Conservation (phyloP, 2,113 vertebrate genomes). For the Amblyornis subalaris region DNA sequence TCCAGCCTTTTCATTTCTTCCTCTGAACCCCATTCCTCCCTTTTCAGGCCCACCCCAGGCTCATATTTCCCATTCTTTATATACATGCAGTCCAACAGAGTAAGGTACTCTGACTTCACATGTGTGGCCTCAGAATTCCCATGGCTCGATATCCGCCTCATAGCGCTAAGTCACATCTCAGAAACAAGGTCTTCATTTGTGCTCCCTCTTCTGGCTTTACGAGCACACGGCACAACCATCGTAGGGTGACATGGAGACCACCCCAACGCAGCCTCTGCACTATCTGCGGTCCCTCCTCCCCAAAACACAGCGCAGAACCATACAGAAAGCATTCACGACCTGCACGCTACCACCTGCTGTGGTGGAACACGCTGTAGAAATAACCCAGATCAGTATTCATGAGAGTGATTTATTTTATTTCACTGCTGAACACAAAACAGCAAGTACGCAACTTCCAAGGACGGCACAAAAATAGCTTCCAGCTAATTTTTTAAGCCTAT, state of each 20-base stretch:
- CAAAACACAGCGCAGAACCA: background rate
- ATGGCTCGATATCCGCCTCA: background rate
- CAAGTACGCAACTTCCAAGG: background rate
- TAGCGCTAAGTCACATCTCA: background rate
- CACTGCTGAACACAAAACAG: background rate
- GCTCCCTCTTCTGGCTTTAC: constrained; percentile 34
- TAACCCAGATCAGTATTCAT: background rate
- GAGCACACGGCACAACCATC: background rate
- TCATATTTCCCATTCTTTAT: background rate
- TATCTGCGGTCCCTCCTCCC: accelerated
- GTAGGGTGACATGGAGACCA: background rate
- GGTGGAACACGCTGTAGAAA: background rate
- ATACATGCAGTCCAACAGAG: accelerated
- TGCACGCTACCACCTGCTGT: background rate
- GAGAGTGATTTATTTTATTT: background rate
- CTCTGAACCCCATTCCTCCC: background rate
- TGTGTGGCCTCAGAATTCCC: background rate
- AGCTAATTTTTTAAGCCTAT: constrained; percentile 24
- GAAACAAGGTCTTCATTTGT: background rate
- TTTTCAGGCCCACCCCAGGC: background rate
- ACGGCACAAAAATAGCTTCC: background rate
- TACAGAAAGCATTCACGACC: background rate
- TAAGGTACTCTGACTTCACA: background rate
- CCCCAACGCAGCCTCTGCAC: accelerated
- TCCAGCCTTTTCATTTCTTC: background rate